phyloP scores from a whole-genome alignment of 2,888 invertebrate genomes.

The Tetranychus truncatus region DNA sequence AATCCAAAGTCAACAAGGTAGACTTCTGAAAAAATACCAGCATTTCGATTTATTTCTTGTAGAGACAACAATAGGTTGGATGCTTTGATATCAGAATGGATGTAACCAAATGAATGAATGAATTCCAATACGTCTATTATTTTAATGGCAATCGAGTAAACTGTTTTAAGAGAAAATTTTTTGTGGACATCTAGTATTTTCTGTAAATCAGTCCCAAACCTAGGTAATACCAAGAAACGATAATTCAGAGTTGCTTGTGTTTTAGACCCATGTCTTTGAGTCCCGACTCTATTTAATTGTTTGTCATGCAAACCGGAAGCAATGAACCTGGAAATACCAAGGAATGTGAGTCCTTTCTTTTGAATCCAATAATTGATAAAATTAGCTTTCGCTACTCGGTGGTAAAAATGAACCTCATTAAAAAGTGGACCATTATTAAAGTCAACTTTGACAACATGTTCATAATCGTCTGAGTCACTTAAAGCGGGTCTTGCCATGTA shows the following conservation, averaged over 20 bases:
- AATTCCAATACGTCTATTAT: conserved; percentile 79
- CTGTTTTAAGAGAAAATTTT: conserved; percentile 53
- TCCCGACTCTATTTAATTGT: background rate
- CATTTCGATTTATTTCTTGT: background rate
- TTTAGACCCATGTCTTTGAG: background rate
- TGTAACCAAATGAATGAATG: conserved; percentile 74
- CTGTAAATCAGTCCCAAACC: conserved; percentile 66
- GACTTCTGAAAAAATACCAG: conserved; percentile 31
- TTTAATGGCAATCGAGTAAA: conserved; percentile 57
- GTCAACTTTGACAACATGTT: conserved; percentile 21
- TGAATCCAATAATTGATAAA: conserved; percentile 14
- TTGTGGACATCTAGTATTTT: conserved; percentile 50
- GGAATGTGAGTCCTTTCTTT: conserved; percentile 37
- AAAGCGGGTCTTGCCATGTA: conserved; percentile 43
- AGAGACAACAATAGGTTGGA: conserved; percentile 61
- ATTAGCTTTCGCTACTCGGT: conserved; percentile 57
- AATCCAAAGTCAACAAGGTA: conserved; percentile 85
- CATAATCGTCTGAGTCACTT: conserved; percentile 7
- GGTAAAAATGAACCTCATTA: conserved; percentile 90
- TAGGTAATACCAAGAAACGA: conserved; percentile 80
- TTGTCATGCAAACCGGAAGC: conserved; percentile 63
- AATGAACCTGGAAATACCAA: conserved; percentile 75
- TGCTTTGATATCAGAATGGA: conserved; percentile 93
- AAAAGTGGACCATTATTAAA: conserved; percentile 87
- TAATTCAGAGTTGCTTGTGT: conserved; percentile 35